These are phyloP conservation scores for Drosophila niveifrons DNA, from an alignment of 2,888 invertebrate species.

Conservation along the genomic window DNA sequence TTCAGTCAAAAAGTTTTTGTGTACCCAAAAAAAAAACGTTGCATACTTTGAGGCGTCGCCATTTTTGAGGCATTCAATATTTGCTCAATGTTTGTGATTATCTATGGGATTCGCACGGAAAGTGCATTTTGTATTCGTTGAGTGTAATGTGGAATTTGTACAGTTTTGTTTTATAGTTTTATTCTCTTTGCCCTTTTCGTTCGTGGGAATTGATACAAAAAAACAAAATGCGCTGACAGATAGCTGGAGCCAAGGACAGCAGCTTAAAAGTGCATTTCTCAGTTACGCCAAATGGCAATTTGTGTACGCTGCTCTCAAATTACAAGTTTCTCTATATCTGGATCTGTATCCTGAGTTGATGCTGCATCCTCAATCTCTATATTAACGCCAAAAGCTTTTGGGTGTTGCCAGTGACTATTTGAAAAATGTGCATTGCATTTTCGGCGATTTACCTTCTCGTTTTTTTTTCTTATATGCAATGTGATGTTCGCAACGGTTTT, in stretches of 20 bases:
- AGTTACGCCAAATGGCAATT: constrained; percentile 76
- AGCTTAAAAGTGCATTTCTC: constrained; percentile 80
- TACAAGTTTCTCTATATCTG: constrained; percentile 64
- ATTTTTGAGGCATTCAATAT: not conserved
- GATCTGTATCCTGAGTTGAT: constrained; percentile 16
- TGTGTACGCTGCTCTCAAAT: constrained; percentile 73
- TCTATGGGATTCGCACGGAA: not conserved
- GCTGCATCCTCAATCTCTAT: constrained; percentile 43
- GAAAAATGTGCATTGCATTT: constrained; percentile 74
- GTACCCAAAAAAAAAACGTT: constrained; percentile 23
- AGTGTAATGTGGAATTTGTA: not conserved
- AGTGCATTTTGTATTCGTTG: constrained; percentile 16
- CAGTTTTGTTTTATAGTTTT: not conserved
- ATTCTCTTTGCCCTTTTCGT: constrained; percentile 1
- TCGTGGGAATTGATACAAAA: constrained; percentile 45
- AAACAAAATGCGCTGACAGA: constrained; percentile 62
- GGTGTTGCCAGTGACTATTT: constrained; percentile 62
- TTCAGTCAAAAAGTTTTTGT: constrained; percentile 39
- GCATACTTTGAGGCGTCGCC: constrained; percentile 28
- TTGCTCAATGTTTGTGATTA: not conserved
- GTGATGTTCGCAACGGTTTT: constrained; percentile 44
- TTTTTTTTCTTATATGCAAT: not conserved
- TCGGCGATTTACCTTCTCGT: constrained; percentile 67
- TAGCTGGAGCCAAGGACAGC: constrained; percentile 55
- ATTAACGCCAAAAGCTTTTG: constrained; percentile 65